Evolutionary conservation across 37 sponge, comb jelly and placozoan species (phyloP).

Genomic region (Amphimedon queenslandica): DNA sequence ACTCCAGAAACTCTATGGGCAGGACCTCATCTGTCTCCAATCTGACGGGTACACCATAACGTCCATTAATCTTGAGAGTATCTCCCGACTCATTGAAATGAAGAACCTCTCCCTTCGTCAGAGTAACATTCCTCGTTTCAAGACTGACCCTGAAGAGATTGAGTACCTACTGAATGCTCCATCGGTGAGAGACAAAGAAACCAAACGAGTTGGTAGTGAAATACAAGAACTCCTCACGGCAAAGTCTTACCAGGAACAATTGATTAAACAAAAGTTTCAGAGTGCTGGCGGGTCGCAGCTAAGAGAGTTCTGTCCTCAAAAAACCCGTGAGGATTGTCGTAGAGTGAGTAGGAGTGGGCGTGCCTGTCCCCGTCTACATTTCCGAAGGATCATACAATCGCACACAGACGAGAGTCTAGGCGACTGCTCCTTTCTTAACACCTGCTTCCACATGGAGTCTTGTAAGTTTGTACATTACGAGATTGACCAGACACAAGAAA

Average conservation of each 20-base stretch:
- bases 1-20: constrained; percentile 22
- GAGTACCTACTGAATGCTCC: constrained; percentile 41
- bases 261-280: constrained; percentile 74
- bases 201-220: constrained; percentile 61
- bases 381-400: constrained; percentile 72
- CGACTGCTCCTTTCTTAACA: constrained; percentile 98
- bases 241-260: constrained; percentile 71
- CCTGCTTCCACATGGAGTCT: constrained; percentile 95
- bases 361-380: constrained; percentile 89
- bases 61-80: constrained; percentile 28
- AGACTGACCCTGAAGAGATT: constrained; percentile 25
- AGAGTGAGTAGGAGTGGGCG: constrained; percentile 34
- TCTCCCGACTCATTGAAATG: constrained; percentile 10
- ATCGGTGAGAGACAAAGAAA: constrained; percentile 63
- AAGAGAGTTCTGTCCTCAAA: constrained; percentile 81
- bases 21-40: constrained; percentile 15
- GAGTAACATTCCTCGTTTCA: not conserved
- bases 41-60: not conserved
- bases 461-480: constrained; percentile 98
- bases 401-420: constrained; percentile 93
- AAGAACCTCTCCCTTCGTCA: not conserved
- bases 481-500: constrained; percentile 62
- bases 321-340: constrained; percentile 88
- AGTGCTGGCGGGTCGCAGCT: constrained; percentile 76
- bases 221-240: constrained; percentile 78